These are phyloP conservation scores for Dromiciops gliroides DNA, from an alignment of 2,113 vertebrate genomes.

Conservation along the genomic window DNA sequence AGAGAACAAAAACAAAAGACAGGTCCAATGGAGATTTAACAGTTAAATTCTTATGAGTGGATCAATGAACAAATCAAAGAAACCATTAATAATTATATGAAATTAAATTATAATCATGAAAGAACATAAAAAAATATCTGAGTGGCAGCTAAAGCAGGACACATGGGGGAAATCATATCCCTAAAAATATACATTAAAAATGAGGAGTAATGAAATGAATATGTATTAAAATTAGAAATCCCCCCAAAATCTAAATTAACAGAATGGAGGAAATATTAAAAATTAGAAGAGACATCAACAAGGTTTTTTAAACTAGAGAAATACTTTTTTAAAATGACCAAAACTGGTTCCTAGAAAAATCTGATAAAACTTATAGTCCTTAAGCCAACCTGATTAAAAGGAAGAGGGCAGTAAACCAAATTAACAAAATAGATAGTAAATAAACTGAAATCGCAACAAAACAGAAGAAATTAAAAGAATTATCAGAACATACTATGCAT, in stretches of 20 bases:
- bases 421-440: neutral
- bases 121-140: neutral
- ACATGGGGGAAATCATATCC: neutral
- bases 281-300: neutral
- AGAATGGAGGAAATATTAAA: neutral
- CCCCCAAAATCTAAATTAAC: neutral
- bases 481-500: neutral
- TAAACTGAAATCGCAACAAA: neutral
- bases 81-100: neutral
- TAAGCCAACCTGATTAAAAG: neutral
- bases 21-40: neutral
- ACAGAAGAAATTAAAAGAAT: conserved; percentile 21
- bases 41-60: neutral
- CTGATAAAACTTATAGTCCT: neutral
- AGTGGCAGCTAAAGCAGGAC: neutral
- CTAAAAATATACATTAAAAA: neutral
- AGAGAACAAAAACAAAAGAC: neutral
- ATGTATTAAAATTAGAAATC: neutral
- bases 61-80: neutral
- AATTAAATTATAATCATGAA: neutral
- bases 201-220: neutral
- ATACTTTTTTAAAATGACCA: neutral
- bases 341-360: neutral
- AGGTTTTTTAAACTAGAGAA: neutral
- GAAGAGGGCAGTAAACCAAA: neutral